Percentiles rank a stretch among this genome's conserved stretches.
Evolutionary conservation across 2,797 vertebrate genomes (phyloP).

Genomic region (Anguilla obscura): DNA sequence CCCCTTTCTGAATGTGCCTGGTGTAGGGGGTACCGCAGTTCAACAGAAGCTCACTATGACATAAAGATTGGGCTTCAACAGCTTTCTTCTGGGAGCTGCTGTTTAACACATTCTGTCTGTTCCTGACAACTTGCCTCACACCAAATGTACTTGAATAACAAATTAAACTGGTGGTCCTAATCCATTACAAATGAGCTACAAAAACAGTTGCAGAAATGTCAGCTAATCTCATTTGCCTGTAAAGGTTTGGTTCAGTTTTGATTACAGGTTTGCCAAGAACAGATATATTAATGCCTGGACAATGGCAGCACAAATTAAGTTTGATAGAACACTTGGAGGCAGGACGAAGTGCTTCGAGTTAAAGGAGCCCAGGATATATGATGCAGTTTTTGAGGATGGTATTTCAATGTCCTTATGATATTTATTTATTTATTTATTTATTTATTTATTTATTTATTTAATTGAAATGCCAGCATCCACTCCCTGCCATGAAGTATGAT

Average conservation of each 20-base stretch:
- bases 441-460: no score
- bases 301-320: neutral
- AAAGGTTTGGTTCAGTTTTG: neutral
- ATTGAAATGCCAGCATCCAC: no score
- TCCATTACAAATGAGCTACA: slow-evolving; percentile 25
- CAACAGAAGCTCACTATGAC: slow-evolving; percentile 41
- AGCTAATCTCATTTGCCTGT: neutral
- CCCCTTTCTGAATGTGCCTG: neutral
- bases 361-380: neutral
- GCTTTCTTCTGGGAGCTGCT: slow-evolving; percentile 16
- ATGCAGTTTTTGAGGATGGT: neutral
- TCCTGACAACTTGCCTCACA: slow-evolving; percentile 37
- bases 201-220: slow-evolving; percentile 9
- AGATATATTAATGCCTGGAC: neutral
- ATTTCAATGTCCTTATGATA: neutral
- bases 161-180: slow-evolving; percentile 22
- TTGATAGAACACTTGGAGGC: neutral
- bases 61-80: slow-evolving; percentile 28
- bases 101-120: slow-evolving; percentile 23
- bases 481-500: no score
- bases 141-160: slow-evolving; percentile 13
- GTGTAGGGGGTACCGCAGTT: neutral
- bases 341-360: neutral
- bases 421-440: no score
- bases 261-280: neutral